Percentiles rank a stretch among this genome's conserved stretches.
These are phyloP conservation scores for Phalacrocorax aristotelis DNA, from an alignment of 2,113 vertebrate genomes.

Conservation along the genomic window DNA sequence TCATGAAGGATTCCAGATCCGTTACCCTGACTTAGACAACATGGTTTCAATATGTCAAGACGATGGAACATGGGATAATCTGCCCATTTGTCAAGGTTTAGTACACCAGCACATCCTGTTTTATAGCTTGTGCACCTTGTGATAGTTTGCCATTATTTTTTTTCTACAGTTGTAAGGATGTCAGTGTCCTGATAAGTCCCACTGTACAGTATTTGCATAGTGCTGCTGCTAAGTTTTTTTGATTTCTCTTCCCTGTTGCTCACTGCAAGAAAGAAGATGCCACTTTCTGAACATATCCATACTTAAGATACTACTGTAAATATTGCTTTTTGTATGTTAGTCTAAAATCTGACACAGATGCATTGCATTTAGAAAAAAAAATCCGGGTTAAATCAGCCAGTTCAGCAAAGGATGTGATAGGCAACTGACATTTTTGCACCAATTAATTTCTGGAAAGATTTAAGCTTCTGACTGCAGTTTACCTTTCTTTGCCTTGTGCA, in stretches of 20 bases:
- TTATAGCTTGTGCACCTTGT: not conserved
- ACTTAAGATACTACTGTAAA: not conserved
- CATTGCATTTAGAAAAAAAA: not conserved
- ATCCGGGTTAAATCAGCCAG: not conserved
- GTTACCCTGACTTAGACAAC: conserved; percentile 84
- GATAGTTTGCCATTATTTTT: conserved; percentile 14
- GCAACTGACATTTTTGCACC: not conserved
- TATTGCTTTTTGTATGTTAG: not conserved
- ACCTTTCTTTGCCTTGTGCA: not conserved
- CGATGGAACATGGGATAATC: conserved; percentile 84
- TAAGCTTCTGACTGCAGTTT: not conserved
- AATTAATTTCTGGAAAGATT: not conserved
- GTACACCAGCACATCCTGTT: not conserved
- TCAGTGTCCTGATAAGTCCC: not conserved
- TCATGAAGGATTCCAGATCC: conserved; percentile 84
- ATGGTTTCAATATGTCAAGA: conserved; percentile 79
- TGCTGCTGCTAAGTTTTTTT: not conserved
- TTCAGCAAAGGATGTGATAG: not conserved
- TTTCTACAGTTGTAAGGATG: not conserved
- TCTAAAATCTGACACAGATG: not conserved
- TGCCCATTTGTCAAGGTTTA: conserved; percentile 86
- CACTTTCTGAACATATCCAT: not conserved
- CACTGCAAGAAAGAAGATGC: not conserved
- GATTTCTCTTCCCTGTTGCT: not conserved
- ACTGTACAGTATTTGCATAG: not conserved